Evolutionary conservation across 2,888 invertebrate genomes (phyloP), one percentile per base, ranked within the genome.

Genomic region (Folsomia manolachei): DNA sequence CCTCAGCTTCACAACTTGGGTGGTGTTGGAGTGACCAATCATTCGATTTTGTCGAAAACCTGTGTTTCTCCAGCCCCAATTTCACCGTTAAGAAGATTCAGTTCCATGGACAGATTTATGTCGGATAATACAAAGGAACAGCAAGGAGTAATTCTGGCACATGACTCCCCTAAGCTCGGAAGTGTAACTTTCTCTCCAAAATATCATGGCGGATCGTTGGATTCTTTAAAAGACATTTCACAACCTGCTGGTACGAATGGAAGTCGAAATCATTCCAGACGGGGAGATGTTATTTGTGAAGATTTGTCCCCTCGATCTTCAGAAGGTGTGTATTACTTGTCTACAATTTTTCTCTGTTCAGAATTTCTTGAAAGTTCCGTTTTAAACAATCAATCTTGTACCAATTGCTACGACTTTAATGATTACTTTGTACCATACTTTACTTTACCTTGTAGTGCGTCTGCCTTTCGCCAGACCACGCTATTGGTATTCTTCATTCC

Each of bases 171-270:
- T 18, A 76, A 72, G 1, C 61, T 39, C 24, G 60, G 62, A 14
- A 27, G 71, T 9, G 66, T 66, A 4, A 27, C 74, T 51, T 70
- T 76, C 25, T 74, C 75, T 63, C 72, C 80, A n/a, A 79, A 82
- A 75, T 83, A 86, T 65, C 85, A 86, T 71, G 87, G 87, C 69
- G 87, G 87, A 25, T 88, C 88, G 39, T 82, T 88, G 75, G 88
- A 88, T 81, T 88, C 88, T 0, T 82, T 88, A 18, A 85, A 87
- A 77, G 87, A 87, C 71, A 71, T 80, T n/a, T 71, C 75, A 1
- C 76, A 80, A 69, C 78, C 77, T 61, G 73, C 71, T 9, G 79
- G 78, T 52, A 75, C 72, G 9, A 60, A 61, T 26, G 27, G 60
- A 64, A 7, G 61, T 74, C 52, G 71, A 53, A 75, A 79, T 73